Base-by-base conservation (phyloP, 30 jellyfish, hydroid and myxozoan species). In the Aurelia aurita region DNA sequence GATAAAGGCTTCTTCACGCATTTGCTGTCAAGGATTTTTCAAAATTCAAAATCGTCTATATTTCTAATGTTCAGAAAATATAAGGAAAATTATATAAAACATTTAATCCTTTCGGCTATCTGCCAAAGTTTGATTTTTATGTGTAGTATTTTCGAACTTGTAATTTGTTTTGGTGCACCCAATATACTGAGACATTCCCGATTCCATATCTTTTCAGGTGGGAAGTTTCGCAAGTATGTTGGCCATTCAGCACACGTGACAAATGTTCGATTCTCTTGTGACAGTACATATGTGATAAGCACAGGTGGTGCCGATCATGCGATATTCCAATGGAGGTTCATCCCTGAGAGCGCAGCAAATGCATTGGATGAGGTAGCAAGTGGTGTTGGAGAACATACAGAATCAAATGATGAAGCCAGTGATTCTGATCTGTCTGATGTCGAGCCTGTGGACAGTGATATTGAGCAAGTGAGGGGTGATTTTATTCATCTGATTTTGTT, bases 241-340 rank as follows among this genome's bases (percentile, higher is more conserved):
- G 98, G 98, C 47, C 98, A 92, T 70, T 92, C 98, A 20, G 98
- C 98, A 14, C 98, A 92, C 76, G 98, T 92, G 53, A 92, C 98
- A 39, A 92, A 92, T 60, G 97, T 87, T 5, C 88, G 98, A 31
- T 92, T 92, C 80, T 87, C 98, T 5, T 70, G 90, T 29, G 97
- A 92, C 67, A 91, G 97, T 16, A 27, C 87, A 59, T 71, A 80
- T 59, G 94, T 92, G 23, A 78, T 92, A 29, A 86, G 92, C 59
- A 92, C 97, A 0, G 98, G 98, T 4, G 98, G 98, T 32, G 98
- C 98, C 35, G 98, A 92, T 59, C 97, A 84, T 75, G 97, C 98
- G 1, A 72, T 92, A 23, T 92, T 92, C 77, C 98, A 92, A 61
- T 92, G 98, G 98, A 79, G 93, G 55, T 92, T 87, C 61, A 77